Evolutionary conservation across 2,888 invertebrate species (phyloP), one percentile per base, ranked within the genome.

Genomic region (Lithophane ornitopus): DNA sequence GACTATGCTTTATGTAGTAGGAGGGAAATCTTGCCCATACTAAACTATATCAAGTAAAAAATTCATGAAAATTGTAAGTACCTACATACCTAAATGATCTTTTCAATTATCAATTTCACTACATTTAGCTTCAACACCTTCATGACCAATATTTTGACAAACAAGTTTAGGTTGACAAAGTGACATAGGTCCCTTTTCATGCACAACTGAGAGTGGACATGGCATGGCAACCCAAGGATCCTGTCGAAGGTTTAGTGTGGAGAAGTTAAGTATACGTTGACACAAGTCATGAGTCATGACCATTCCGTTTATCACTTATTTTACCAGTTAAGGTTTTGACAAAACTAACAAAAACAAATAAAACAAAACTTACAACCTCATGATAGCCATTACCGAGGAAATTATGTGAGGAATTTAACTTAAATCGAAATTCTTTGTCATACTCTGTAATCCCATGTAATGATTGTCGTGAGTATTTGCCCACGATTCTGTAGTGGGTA

Each of bases 401-500:
- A 28, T 28, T 28, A 58, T 26, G 26, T 16, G 8, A 26, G 14
- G 8, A 70, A 71, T 84, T 76, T 67, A 28, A 46, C 44, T 69
- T 54, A 59, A 68, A 68, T 52, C 39, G n/a, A 70, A 71, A 72
- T 62, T 67, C 67, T 74, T 61, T 56, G 68, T 73, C 63, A 76
- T 63, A 70, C 61, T 28, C 63, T 46, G 39, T 75, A 78, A 78
- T 79, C 59, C 65, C 58, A 73, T 73, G 61, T 82, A 82, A 85
- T 70, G 75, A 52, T 67, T 71, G 73, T 85, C 85, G 85, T 86
- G 82, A 80, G 70, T 41, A 44, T 74, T 74, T 71, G 78, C 73
- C 44, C 87, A 85, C 87, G 87, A 82, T 65, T 87, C 67, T 70
- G 52, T 59, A 39, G 52, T 59, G 34, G 49, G 7, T 39, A 26